These are phyloP conservation scores for Radopholus similis DNA, from an alignment of 1,140 invertebrate genomes.

Conservation along the genomic window DNA sequence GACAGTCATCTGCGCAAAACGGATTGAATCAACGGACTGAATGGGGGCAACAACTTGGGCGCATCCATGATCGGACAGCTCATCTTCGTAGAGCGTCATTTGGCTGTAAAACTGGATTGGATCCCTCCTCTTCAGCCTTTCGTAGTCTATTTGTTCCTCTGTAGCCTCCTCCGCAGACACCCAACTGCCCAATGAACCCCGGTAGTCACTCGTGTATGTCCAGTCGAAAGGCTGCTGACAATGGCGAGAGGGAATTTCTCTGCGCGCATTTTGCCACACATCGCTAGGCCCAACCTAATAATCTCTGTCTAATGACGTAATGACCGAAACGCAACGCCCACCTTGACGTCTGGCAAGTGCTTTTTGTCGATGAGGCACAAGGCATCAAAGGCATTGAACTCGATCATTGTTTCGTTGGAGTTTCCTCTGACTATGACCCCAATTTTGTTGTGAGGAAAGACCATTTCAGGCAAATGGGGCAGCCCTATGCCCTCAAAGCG, in stretches of 20 bases:
- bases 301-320: too few relatives aligned
- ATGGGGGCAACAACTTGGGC: constrained; percentile 25
- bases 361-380: constrained; percentile 25
- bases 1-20: constrained; percentile 38
- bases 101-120: constrained; percentile 91
- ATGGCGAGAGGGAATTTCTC: constrained; percentile 2
- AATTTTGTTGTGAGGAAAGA: constrained; percentile 31
- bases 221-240: constrained; percentile 79
- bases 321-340: constrained; percentile 2
- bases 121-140: constrained; percentile 81
- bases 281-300: constrained; percentile 31
- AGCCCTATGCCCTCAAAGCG: constrained; percentile 24
- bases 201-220: constrained; percentile 74
- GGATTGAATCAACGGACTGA: neutral
- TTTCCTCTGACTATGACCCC: neutral
- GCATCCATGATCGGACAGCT: constrained; percentile 91
- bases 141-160: constrained; percentile 73
- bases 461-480: constrained; percentile 38
- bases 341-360: constrained; percentile 37
- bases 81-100: constrained; percentile 91
- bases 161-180: constrained; percentile 65
- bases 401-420: neutral
- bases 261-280: constrained; percentile 31
- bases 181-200: constrained; percentile 61
- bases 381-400: constrained; percentile 41